A percentile compares a stretch with the other conserved stretches of the same genome.
These are phyloP conservation scores for Pilophorus perplexus DNA, from an alignment of 2,888 invertebrate genomes.

Conservation along the genomic window DNA sequence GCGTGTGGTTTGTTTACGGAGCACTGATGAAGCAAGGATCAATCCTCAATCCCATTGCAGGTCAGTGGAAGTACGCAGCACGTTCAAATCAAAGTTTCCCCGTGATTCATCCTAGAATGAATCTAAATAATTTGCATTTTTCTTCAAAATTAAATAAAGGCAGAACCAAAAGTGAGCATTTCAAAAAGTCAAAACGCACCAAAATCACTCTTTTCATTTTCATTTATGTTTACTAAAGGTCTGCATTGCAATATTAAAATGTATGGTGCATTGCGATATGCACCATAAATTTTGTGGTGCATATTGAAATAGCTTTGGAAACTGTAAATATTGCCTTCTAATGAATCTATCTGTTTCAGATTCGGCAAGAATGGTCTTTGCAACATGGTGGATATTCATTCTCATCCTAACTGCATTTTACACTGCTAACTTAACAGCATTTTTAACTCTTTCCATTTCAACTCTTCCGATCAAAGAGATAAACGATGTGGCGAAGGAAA, in stretches of 20 bases:
- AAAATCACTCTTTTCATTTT: background rate
- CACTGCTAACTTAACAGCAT: slow-evolving; percentile 86
- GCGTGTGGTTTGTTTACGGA: slow-evolving; percentile 85
- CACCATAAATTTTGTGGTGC: too few relatives aligned
- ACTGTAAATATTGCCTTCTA: too few relatives aligned
- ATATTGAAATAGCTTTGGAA: too few relatives aligned
- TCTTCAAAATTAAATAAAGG: too few relatives aligned
- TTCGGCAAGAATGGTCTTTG: slow-evolving; percentile 77
- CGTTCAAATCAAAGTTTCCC: background rate
- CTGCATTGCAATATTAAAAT: too few relatives aligned
- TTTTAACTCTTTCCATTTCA: slow-evolving; percentile 79
- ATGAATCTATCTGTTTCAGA: too few relatives aligned
- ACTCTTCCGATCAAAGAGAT: slow-evolving; percentile 73
- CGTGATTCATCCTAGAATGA: background rate
- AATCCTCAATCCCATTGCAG: slow-evolving; percentile 73
- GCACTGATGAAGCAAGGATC: slow-evolving; percentile 85
- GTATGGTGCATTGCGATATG: too few relatives aligned
- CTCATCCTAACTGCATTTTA: slow-evolving; percentile 84
- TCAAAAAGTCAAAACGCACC: too few relatives aligned
- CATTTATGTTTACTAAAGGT: too few relatives aligned
- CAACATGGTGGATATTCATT: slow-evolving; percentile 90
- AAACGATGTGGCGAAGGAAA: slow-evolving; percentile 63
- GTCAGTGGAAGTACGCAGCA: slow-evolving; percentile 56
- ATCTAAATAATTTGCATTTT: too few relatives aligned
- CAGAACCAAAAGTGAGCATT: too few relatives aligned